Evolutionary conservation across 2,888 invertebrate genomes (phyloP), one percentile per base, ranked within the genome.

Genomic region (Escarpia spicata): DNA sequence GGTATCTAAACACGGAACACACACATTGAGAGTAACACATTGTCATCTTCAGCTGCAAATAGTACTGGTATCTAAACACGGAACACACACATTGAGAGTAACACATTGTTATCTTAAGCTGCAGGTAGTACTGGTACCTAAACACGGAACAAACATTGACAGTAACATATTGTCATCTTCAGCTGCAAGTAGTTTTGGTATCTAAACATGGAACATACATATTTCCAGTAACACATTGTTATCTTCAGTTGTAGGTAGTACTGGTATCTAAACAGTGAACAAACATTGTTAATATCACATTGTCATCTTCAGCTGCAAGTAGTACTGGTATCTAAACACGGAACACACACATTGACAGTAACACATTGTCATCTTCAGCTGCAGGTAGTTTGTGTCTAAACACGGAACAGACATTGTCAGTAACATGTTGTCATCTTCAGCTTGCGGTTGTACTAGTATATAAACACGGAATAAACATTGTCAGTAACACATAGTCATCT

Each of bases 1-100:
- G 99, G 96, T 99, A 99, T 95, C 98, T 97, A 95, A 75, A 75
- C 75, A 75, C n/a, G 75, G 75, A 75, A 75, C 26, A 75, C 75
- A 75, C 37, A 37, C 37, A 37, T 37, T 37, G 37, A 37, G 0
- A 37, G 37, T 37, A 37, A 37, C 52, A 37, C 52, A 52, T 52
- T 52, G 52, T 52, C 52, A 52, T 52, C 52, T 52, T 52, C 26
- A 75, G 75, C 75, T 75, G 75, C 75, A 26, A 26, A 0, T 19
- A 75, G 26, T 75, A 75, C n/a, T 75, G 75, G 75, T 75, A 75
- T 26, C 75, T 75, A 75, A 75, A 75, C 26, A 75, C n/a, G 75
- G 75, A 75, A 75, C 75, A 75, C 26, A 75, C 26, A 37, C 37
- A 37, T 37, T 37, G 37, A 37, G 0, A 37, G 37, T 37, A 37